A percentile compares a stretch with the other conserved stretches of the same genome.
These are phyloP conservation scores for Melanostoma scalare DNA, from an alignment of 2,888 invertebrate genomes.

Conservation along the genomic window DNA sequence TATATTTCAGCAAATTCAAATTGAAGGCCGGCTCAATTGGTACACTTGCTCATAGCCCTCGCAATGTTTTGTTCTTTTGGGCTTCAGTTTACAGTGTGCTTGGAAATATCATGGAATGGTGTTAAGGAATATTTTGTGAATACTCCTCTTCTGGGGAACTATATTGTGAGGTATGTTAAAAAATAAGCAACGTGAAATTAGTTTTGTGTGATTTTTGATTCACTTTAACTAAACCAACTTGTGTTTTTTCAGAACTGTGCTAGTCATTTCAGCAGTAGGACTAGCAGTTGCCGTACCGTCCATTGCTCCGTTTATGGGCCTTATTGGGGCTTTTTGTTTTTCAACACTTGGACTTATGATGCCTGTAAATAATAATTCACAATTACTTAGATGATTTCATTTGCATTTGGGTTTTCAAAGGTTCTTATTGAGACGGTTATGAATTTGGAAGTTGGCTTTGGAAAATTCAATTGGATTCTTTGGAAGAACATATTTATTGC, in stretches of 20 bases:
- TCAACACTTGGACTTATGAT: constrained; percentile 94
- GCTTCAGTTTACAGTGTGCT: constrained; percentile 97
- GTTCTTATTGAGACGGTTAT: constrained; percentile 91
- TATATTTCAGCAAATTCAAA: constrained; percentile 35
- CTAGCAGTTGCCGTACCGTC: constrained; percentile 94
- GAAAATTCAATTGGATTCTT: constrained; percentile 87
- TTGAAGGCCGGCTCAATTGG: constrained; percentile 90
- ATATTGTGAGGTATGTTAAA: constrained; percentile 84
- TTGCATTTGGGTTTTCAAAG: constrained; percentile 73
- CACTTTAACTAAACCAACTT: no score
- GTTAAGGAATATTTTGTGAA: constrained; percentile 89
- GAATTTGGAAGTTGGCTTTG: constrained; percentile 92
- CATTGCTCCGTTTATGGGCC: constrained; percentile 93
- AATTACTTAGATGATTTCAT: neutral
- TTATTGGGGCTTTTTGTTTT: constrained; percentile 96
- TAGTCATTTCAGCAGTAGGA: constrained; percentile 86
- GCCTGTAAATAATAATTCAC: constrained; percentile 84
- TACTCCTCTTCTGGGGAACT: constrained; percentile 88
- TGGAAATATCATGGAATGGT: constrained; percentile 94
- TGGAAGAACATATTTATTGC: constrained; percentile 90
- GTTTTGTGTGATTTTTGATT: neutral
- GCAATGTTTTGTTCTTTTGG: constrained; percentile 98
- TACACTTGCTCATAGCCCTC: constrained; percentile 92
- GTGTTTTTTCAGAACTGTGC: constrained; percentile 82
- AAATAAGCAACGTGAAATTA: neutral